Conservation (phyloP, 1,140 invertebrate species). For the Caerostris darwini region DNA sequence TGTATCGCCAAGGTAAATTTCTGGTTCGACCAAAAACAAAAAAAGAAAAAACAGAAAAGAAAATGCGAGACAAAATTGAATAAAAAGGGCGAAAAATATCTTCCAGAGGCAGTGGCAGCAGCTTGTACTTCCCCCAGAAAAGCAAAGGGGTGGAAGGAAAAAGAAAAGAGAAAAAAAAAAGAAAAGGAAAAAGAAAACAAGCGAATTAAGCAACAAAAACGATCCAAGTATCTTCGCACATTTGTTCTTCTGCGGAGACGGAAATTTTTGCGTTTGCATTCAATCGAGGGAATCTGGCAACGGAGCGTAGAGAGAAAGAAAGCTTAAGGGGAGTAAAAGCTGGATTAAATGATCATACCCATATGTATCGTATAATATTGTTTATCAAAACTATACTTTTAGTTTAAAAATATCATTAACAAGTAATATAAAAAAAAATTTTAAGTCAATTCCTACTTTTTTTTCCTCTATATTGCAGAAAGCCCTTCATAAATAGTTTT, state of each 20-base stretch:
- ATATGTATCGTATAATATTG: too few relatives aligned
- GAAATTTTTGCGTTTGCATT: slow-evolving; percentile 64
- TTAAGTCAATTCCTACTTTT: too few relatives aligned
- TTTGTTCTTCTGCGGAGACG: slow-evolving; percentile 52
- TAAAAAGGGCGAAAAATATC: background rate
- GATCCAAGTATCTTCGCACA: slow-evolving; percentile 52
- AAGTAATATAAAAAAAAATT: too few relatives aligned
- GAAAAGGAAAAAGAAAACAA: slow-evolving; percentile 10
- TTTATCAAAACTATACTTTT: too few relatives aligned
- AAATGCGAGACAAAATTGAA: slow-evolving; percentile 7
- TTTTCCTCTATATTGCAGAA: too few relatives aligned
- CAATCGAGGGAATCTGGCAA: slow-evolving; percentile 68
- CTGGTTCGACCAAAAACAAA: background rate
- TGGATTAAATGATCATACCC: too few relatives aligned
- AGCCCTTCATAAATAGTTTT: too few relatives aligned
- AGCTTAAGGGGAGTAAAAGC: background rate
- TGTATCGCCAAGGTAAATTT: slow-evolving; percentile 6
- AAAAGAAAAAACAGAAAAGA: background rate
- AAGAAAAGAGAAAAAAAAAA: background rate
- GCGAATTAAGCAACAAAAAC: slow-evolving; percentile 64
- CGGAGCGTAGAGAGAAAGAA: background rate
- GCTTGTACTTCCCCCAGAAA: slow-evolving; percentile 41
- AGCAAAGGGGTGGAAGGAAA: background rate
- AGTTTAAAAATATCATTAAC: too few relatives aligned
- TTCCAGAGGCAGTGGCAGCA: slow-evolving; percentile 3